phyloP scores from a whole-genome alignment of 2,888 invertebrate species.

The Dryomyza anilis region DNA sequence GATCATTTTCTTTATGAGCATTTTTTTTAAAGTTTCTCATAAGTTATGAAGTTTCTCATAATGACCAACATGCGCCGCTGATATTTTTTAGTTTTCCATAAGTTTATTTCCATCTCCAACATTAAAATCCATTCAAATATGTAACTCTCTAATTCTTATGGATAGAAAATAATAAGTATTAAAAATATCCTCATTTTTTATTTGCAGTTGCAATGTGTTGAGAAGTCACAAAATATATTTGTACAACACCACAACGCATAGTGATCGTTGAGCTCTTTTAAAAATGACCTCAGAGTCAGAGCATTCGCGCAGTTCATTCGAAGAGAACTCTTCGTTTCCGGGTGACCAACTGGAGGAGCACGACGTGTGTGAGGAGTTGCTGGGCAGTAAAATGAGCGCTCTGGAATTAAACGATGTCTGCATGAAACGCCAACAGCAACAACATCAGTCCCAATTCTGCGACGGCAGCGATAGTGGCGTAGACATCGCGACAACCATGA shows the following conservation, averaged over 20 bases:
- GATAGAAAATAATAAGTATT: no score
- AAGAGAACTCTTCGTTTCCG: slow-evolving; percentile 3
- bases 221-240: background rate
- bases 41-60: no score
- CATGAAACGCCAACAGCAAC: background rate
- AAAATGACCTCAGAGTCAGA: slow-evolving; percentile 20
- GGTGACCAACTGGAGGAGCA: slow-evolving; percentile 21
- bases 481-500: slow-evolving; percentile 65
- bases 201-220: background rate
- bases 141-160: no score
- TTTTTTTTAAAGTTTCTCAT: no score
- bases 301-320: slow-evolving; percentile 7
- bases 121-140: no score
- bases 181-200: background rate
- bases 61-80: no score
- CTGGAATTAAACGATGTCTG: slow-evolving; percentile 58
- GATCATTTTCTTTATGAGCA: no score
- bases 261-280: no score
- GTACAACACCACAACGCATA: background rate
- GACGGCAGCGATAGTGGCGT: slow-evolving; percentile 85
- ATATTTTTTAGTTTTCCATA: no score
- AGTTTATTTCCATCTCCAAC: no score
- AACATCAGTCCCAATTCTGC: slow-evolving; percentile 33
- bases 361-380: slow-evolving; percentile 43
- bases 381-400: slow-evolving; percentile 49